phyloP scores from a whole-genome alignment of 2,113 vertebrate genomes.

The Proterorhinus semilunaris region DNA sequence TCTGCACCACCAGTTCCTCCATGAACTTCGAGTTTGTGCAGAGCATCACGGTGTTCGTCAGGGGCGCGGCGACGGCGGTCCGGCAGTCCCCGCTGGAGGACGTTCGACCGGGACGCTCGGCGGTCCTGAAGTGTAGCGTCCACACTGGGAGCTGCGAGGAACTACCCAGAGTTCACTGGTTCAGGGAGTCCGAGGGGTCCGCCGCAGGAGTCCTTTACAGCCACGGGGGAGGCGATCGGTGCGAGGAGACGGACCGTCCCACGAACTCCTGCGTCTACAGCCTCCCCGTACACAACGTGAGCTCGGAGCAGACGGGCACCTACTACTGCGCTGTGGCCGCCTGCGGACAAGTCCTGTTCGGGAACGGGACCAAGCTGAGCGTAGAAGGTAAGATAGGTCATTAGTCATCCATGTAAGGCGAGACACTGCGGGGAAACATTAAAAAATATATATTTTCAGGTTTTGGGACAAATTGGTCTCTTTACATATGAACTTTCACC shows the following conservation, averaged over 20 bases:
- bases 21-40: conserved; percentile 8
- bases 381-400: conserved; percentile 12
- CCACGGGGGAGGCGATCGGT: conserved; percentile 19
- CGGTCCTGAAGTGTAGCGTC: conserved; percentile 52
- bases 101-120: conserved; percentile 45
- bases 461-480: too few species aligned
- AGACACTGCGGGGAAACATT: too few species aligned
- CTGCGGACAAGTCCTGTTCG: conserved; percentile 46
- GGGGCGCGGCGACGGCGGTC: background rate
- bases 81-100: conserved; percentile 29
- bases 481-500: too few species aligned
- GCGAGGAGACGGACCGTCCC: conserved; percentile 7
- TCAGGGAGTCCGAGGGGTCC: conserved; percentile 33
- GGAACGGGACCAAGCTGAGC: conserved; percentile 35
- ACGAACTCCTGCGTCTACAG: conserved; percentile 38
- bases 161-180: conserved; percentile 59
- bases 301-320: conserved; percentile 11
- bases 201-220: conserved; percentile 41
- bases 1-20: conserved; percentile 8
- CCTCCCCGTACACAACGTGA: conserved; percentile 30
- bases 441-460: too few species aligned
- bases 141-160: conserved; percentile 25
- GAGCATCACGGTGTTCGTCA: conserved; percentile 9
- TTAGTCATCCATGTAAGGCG: too few species aligned
- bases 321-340: conserved; percentile 58